Base-by-base conservation (phyloP, 2,888 invertebrate genomes). In the Adelphocoris suturalis region DNA sequence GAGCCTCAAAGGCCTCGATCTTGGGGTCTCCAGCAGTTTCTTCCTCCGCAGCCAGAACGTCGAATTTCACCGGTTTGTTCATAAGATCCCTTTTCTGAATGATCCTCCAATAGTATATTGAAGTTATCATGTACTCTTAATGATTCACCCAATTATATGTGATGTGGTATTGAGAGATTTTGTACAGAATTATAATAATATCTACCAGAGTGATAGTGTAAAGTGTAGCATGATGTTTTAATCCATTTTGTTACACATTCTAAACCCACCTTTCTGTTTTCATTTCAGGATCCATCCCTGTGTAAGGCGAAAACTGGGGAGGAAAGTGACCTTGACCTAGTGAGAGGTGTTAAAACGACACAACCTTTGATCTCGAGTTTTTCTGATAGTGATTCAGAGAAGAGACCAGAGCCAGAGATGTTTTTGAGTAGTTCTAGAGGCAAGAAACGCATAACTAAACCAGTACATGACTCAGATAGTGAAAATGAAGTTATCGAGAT, bases 311-410 rank as follows among this genome's bases (percentile, higher is more conserved):
- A 94, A 90, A 68, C 47, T 14, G 91, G 91, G 55, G 91, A 91
- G 48, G 91, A 91, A 84, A 90, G 89, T 46, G 95, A 95, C 92
- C 92, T 95, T 90, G 94, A 95, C 92, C 94, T 94, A 92, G 94
- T 94, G 12, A 94, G 95, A 88, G 95, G 94, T 11, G 95, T 94
- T 48, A 92, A 92, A 94, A 92, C 68, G 19, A 23, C 92, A 19
- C 92, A 93, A 80, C 93, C 93, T 14, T 94, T 95, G 90, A 93
- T 95, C 90, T 95, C 95, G 91, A 95, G 95, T 92, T 93, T 95
- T 91, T 95, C 95, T 7, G 95, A 95, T 91, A 95, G 95, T 55
- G 94, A 94, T 91, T 89, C 89, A 57, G 91, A 91, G 68, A 91
- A 90, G 78, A 93, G 94, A 89, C 91, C 90, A 75, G 28, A 14